These are phyloP conservation scores for Helicoverpa assulta DNA, from an alignment of 2,888 invertebrate species.

Conservation along the genomic window DNA sequence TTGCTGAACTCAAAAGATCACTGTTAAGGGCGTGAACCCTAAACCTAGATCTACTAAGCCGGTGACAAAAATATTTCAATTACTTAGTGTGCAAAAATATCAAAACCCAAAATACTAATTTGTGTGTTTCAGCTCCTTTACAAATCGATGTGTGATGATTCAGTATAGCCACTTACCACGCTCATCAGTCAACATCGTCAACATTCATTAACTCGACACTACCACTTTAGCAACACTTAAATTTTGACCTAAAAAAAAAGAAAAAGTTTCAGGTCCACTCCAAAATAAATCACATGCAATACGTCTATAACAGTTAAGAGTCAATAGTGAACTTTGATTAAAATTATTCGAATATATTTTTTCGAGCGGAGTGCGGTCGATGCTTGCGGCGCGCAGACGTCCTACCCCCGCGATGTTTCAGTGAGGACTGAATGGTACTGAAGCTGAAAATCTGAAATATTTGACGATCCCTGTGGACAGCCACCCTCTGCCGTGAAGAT, in stretches of 20 bases:
- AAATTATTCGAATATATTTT: constrained; percentile 64
- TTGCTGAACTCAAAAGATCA: constrained; percentile 24
- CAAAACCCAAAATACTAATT: constrained; percentile 24
- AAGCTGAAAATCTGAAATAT: constrained; percentile 74
- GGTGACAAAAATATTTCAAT: constrained; percentile 20
- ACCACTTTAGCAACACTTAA: constrained; percentile 70
- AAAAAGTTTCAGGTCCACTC: constrained; percentile 43
- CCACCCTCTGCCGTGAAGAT: constrained; percentile 72
- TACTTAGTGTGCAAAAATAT: not conserved
- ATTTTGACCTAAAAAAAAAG: constrained; percentile 55
- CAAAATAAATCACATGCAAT: constrained; percentile 26
- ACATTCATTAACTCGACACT: constrained; percentile 73
- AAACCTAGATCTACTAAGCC: constrained; percentile 29
- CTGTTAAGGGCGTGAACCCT: constrained; percentile 24
- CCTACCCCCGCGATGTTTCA: constrained; percentile 71
- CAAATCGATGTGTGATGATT: constrained; percentile 54
- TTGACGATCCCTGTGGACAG: constrained; percentile 69
- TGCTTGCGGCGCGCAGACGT: constrained; percentile 64
- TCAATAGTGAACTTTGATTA: constrained; percentile 40
- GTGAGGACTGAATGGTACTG: constrained; percentile 74
- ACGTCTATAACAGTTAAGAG: not conserved
- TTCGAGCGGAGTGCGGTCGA: constrained; percentile 63
- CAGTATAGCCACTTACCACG: constrained; percentile 76
- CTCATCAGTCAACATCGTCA: constrained; percentile 74
- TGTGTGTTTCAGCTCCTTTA: constrained; percentile 11